Evolutionary conservation across 2,797 vertebrate genomes (phyloP).

Genomic region (Ctenopoma multispine): DNA sequence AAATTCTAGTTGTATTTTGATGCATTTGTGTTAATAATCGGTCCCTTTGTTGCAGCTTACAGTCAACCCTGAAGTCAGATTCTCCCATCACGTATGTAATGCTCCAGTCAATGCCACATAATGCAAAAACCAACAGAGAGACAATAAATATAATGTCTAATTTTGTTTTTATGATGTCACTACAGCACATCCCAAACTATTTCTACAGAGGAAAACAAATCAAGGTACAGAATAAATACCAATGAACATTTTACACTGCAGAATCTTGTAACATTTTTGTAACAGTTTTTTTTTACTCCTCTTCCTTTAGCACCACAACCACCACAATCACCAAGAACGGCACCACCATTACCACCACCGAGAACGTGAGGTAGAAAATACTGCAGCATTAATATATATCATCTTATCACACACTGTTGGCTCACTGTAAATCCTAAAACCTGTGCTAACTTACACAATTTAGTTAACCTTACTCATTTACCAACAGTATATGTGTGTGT

Average conservation of each 20-base stretch:
- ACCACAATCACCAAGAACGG: constrained; percentile 64
- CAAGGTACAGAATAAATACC: constrained; percentile 64
- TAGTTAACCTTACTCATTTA: no score
- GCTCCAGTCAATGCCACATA: neutral
- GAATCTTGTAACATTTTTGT: neutral
- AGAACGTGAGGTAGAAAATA: constrained; percentile 55
- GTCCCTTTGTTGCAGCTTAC: constrained; percentile 40
- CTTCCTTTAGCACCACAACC: constrained; percentile 67
- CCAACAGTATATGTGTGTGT: no score
- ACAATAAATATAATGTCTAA: constrained; percentile 8
- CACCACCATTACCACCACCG: constrained; percentile 64
- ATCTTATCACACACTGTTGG: neutral
- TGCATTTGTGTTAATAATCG: constrained; percentile 6
- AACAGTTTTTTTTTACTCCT: constrained; percentile 3
- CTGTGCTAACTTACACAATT: no score
- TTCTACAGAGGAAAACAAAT: constrained; percentile 47
- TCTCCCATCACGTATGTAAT: constrained; percentile 42
- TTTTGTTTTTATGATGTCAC: constrained; percentile 24
- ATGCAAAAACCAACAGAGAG: constrained; percentile 1
- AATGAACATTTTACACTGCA: no score
- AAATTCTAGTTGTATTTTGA: neutral
- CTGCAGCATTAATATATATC: neutral
- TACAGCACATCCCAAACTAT: constrained; percentile 42
- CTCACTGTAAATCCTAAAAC: neutral
- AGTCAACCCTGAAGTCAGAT: constrained; percentile 41